Evolutionary conservation across 92 coral and sea anemone genomes (phyloP).

Genomic region (Zoanthus sociatus): DNA sequence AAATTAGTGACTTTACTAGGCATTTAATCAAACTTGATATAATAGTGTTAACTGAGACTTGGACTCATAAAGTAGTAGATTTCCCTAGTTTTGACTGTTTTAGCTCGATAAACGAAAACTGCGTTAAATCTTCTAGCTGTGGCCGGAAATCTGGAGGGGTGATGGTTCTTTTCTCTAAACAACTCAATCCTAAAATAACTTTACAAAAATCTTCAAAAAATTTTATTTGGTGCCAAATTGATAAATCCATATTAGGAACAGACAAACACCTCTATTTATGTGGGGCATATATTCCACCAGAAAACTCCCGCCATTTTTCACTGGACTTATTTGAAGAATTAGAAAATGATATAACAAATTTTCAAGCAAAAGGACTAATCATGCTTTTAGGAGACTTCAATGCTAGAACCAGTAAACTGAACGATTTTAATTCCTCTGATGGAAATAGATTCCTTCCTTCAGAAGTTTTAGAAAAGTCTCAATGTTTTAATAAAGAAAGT

Average conservation of each 20-base stretch:
- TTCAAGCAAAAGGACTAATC: slow-evolving; percentile 12
- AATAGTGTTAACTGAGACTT: slow-evolving; percentile 32
- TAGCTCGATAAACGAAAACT: slow-evolving; percentile 4
- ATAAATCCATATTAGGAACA: slow-evolving; percentile 37
- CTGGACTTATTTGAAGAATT: slow-evolving; percentile 33
- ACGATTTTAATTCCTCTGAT: slow-evolving; percentile 28
- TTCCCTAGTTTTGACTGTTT: slow-evolving; percentile 27
- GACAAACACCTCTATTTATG: slow-evolving; percentile 29
- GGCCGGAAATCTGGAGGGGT: slow-evolving; percentile 41
- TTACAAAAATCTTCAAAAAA: slow-evolving; percentile 25
- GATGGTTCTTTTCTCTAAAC: slow-evolving; percentile 46
- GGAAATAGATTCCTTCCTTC: slow-evolving; percentile 15
- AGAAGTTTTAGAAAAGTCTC: neutral
- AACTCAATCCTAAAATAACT: slow-evolving; percentile 19
- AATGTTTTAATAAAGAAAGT: slow-evolving; percentile 1
- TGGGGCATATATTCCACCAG: slow-evolving; percentile 17
- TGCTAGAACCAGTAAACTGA: slow-evolving; percentile 26
- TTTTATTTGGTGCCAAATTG: slow-evolving; percentile 40
- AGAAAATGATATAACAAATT: slow-evolving; percentile 28
- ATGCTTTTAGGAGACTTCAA: slow-evolving; percentile 27
- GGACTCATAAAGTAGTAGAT: slow-evolving; percentile 24
- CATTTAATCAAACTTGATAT: slow-evolving; percentile 15
- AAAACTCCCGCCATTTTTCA: slow-evolving; percentile 31
- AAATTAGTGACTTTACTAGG: slow-evolving; percentile 7
- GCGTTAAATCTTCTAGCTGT: neutral